phyloP scores from a whole-genome alignment of 2,888 invertebrate species.

The Tenthredo notha region DNA sequence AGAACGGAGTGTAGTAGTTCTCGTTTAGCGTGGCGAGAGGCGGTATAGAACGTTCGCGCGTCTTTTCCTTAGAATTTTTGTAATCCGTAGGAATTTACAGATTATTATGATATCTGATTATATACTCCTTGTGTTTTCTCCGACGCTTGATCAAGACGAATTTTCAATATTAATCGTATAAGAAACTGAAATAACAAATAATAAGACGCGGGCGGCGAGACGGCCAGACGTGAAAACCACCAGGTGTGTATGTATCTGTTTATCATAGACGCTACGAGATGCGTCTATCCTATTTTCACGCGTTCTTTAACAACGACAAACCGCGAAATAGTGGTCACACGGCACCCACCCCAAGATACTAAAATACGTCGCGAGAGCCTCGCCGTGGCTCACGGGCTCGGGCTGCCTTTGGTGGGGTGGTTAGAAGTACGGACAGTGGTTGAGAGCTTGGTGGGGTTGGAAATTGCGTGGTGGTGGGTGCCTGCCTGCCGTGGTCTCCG shows the following conservation, averaged over 20 bases:
- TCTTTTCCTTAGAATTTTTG: not conserved
- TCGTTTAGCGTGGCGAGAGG: conserved; percentile 45
- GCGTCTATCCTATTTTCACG: conserved; percentile 50
- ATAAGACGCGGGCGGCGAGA: conserved; percentile 69
- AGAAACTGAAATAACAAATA: not conserved
- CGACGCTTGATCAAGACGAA: conserved; percentile 70
- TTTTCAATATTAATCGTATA: not conserved
- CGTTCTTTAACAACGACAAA: conserved; percentile 64
- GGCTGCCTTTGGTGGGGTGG: conserved; percentile 77
- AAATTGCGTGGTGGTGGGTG: conserved; percentile 78
- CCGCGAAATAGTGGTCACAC: conserved; percentile 75
- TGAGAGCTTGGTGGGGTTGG: conserved; percentile 78
- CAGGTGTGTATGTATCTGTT: conserved; percentile 68
- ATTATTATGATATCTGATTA: not conserved
- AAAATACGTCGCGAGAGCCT: conserved; percentile 77
- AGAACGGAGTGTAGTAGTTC: conserved; percentile 29
- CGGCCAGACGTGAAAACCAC: conserved; percentile 79
- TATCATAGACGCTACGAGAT: not conserved
- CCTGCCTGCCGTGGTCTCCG: conserved; percentile 71
- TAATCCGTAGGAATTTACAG: not conserved
- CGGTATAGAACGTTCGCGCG: conserved; percentile 19
- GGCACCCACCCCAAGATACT: conserved; percentile 78
- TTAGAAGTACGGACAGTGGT: conserved; percentile 78
- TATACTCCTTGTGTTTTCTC: conserved; percentile 66
- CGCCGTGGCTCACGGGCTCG: conserved; percentile 75